A percentile compares a stretch with the other conserved stretches of the same genome.
These are phyloP conservation scores for Ricordea florida DNA, from an alignment of 92 coral and sea anemone species.

Conservation along the genomic window DNA sequence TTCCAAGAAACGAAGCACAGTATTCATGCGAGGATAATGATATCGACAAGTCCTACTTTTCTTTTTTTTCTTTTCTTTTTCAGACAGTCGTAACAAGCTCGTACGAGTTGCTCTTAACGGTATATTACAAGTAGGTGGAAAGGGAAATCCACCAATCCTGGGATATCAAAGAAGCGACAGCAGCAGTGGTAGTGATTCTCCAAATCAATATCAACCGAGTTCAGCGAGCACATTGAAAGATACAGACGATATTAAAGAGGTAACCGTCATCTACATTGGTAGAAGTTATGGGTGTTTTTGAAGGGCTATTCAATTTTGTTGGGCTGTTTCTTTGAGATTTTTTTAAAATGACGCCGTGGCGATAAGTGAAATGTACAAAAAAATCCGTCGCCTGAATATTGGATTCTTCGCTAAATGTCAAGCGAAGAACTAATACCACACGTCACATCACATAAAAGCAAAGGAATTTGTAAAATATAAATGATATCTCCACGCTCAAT, in stretches of 20 bases:
- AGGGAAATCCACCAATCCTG: conserved; percentile 11
- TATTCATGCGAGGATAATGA: neutral
- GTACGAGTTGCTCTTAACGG: conserved; percentile 71
- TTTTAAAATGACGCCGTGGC: too few relatives aligned
- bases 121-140: conserved; percentile 59
- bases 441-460: too few relatives aligned
- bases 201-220: conserved; percentile 56
- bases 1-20: neutral
- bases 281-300: too few relatives aligned
- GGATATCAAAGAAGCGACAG: conserved; percentile 25
- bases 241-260: conserved; percentile 80
- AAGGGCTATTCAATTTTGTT: too few relatives aligned
- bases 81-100: conserved; percentile 85
- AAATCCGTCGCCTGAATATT: too few relatives aligned
- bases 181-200: conserved; percentile 57
- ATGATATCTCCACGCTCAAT: too few relatives aligned
- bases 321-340: too few relatives aligned
- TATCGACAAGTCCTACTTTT: neutral
- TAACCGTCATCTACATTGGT: conserved; percentile 5
- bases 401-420: too few relatives aligned
- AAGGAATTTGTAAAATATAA: too few relatives aligned
- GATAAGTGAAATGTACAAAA: too few relatives aligned
- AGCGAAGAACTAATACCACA: too few relatives aligned
- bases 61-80: neutral
- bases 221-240: conserved; percentile 72